Evolutionary conservation across 2,113 vertebrate genomes (phyloP), one percentile per base, ranked within the genome.

Genomic region (Tragelaphus strepsiceros): DNA sequence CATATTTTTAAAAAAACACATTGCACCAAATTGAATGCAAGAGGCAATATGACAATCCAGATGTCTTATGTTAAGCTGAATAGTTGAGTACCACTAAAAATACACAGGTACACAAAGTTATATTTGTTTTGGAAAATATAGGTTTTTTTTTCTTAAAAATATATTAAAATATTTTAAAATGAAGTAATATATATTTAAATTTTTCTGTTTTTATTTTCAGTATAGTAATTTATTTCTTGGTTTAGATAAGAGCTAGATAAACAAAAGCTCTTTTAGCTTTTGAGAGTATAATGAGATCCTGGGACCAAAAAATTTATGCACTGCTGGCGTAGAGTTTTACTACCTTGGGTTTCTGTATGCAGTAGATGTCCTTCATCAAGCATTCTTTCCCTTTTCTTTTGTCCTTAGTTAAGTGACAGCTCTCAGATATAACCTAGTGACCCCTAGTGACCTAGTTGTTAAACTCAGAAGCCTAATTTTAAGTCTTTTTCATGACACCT

Each of bases 101-200:
- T 49, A 56, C 5, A 54, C 30, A 85, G 43, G 1, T 92, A 17
- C 22, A 83, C 46, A 74, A 67, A 93, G 30, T 96, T 96, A 89
- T 9, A 28, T 81, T 97, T 96, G 78, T 86, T 96, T 96, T 96
- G 78, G 77, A 90, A 94, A 96, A 78, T 82, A 51, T 0, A 84
- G 12, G 43, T 5, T 43, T 43, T n/a, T 39, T 43, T 58, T 58
- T 93, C 53, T 89, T 49, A 80, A n/a, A 90, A 71, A 39, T 88
- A 61, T 39, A 81, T 59, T 95, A 90, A 78, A 13, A 43, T 86
- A 61, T 83, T 96, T 56, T 56, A 32, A 86, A 89, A 92, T 97
- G 26, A 67, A 54, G 10, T 85, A 87, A 17, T 43, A 6, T 15
- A 39, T 35, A 56, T 77, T 81, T 89, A 81, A 58, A 26, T 51